Evolutionary conservation across 2,888 invertebrate genomes (phyloP), one percentile per base, ranked within the genome.

Genomic region (Brachypalpus laphriformis): DNA sequence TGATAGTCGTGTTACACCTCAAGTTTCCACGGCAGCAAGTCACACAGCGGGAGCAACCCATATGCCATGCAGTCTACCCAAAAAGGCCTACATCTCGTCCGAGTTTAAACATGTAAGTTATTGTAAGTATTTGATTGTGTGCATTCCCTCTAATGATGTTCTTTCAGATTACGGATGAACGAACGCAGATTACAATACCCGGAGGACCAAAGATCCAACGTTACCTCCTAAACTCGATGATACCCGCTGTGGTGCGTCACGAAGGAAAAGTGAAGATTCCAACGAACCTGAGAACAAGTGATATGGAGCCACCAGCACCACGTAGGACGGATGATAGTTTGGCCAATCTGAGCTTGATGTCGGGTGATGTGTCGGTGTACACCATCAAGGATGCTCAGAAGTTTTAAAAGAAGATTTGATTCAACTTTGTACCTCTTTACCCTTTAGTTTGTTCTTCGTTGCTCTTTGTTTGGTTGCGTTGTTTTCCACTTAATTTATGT

Each of bases 341-440:
- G 51, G 92, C 91, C 2, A 90, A 92, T 89, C 87, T 92, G 9
- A 91, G 91, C 4, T 61, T 92, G 14, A 89, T 90, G 56, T 90
- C 92, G 1, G 92, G 92, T 0, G 92, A 92, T 87, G 89, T 92
- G 16, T 92, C 92, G 0, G 75, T 92, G 47, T 91, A 92, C 49
- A 91, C 92, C 1, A 89, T 92, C 25, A 91, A 89, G 86, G 91
- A 92, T 91, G 93, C 89, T 90, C 90, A 90, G 61, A 91, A 91
- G 82, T 91, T 91, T 87, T 90, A 88, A 47, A 3, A 2, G n/a
- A n/a, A n/a, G n/a, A n/a, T n/a, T n/a, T n/a, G 7, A 9, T 22
- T 34, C 20, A 7, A 6, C 16, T 22, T 9, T 3, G n/a, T 80
- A 71, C 65, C 71, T 72, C n/a, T 49, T 47, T 34, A 7, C n/a